phyloP scores from a whole-genome alignment of 2,888 invertebrate genomes.

The Agelastica alni region DNA sequence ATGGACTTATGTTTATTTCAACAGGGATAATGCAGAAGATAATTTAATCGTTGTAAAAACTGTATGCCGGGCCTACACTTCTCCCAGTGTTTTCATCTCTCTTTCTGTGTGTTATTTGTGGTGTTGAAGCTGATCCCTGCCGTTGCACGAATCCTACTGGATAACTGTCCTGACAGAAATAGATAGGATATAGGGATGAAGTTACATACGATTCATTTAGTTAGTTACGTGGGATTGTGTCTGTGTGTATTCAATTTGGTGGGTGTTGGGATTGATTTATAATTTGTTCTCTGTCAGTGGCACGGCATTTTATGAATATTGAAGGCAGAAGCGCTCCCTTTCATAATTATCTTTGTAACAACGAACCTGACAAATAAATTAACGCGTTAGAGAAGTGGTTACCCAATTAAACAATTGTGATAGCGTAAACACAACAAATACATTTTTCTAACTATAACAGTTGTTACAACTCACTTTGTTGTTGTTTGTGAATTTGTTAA shows the following conservation, averaged over 20 bases:
- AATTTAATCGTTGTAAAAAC: no score
- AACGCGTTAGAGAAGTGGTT: no score
- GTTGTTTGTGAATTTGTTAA: no score
- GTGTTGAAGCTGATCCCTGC: slow-evolving; percentile 12
- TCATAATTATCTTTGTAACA: background rate
- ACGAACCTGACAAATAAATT: no score
- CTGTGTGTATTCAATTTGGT: slow-evolving; percentile 24
- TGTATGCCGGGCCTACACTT: background rate
- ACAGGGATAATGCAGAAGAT: no score
- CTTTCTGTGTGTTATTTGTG: slow-evolving; percentile 9
- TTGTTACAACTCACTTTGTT: no score
- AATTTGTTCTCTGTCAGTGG: slow-evolving; percentile 5
- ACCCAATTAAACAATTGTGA: no score
- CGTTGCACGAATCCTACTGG: slow-evolving; percentile 17
- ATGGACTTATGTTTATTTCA: no score
- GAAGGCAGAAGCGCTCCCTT: background rate
- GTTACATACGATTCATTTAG: slow-evolving; percentile 28
- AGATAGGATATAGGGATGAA: slow-evolving; percentile 24
- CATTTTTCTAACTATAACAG: no score
- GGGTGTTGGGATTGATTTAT: slow-evolving; percentile 25
- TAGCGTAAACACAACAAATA: no score
- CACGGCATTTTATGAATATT: background rate
- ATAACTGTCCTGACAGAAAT: slow-evolving; percentile 27
- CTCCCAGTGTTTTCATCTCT: background rate
- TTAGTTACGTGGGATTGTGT: slow-evolving; percentile 25